Evolutionary conservation across 53 echinoderm and acorn worm species (phyloP), one percentile per base, ranked within the genome.

Genomic region (Holothuria leucospilota): DNA sequence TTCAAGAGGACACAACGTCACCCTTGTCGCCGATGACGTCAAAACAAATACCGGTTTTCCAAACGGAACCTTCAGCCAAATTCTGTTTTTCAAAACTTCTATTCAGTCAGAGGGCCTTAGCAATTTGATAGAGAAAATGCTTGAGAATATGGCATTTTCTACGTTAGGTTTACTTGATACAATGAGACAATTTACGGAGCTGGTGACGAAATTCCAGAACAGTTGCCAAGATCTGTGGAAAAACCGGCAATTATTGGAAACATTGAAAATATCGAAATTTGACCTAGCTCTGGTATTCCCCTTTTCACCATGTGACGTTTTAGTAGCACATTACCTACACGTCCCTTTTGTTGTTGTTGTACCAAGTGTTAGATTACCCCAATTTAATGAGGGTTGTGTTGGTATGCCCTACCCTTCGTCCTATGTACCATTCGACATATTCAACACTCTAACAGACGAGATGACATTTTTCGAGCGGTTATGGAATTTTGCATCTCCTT

Each of bases 1-100:
- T 2, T 20, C 85, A 25, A 64, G 74, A 23, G 90, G 90, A 21
- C 90, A 94, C 53, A 84, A 94, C 30, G 91, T 94, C 16, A 91
- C 91, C 13, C 84, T 89, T 42, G 68, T 94, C 10, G 51, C 91
- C 26, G 60, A 86, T 69, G 81, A 89, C 29, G 42, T 46, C 6
- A 51, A 29, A 51, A 82, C 18, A 0, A 82, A 51, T 10, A 73
- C 29, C 20, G 90, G 90, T 6, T 82, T 90, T 34, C 82, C 52
- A 39, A 69, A 82, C 39, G 82, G 58, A 8, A 49, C 84, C 25
- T 83, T 62, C 68, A 66, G 65, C 21, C 65, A 67, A 26, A 28
- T 66, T 11, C 28, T 83, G 27, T 46, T 23, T 2, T 83, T 49
- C 51, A 83, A 65, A 66, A 64, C 46, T 25, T 49, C 65, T 51